Evolutionary conservation across 2,888 invertebrate genomes (phyloP).

Genomic region (Rhamnusium bicolor): DNA sequence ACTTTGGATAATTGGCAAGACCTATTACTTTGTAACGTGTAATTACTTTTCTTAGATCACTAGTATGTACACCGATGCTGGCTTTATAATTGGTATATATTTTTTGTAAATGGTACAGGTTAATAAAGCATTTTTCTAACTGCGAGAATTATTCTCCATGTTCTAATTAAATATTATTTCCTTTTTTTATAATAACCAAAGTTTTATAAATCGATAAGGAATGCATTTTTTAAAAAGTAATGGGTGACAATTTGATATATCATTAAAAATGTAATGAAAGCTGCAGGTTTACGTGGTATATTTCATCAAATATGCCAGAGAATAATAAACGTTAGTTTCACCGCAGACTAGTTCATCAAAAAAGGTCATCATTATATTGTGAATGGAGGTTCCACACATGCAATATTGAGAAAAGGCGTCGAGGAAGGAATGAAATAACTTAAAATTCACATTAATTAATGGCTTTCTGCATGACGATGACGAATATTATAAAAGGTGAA

Average conservation of each 20-base stretch:
- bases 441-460: constrained; percentile 27
- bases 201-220: neutral
- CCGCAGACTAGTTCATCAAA: neutral
- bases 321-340: constrained; percentile 15
- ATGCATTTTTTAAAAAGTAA: constrained; percentile 20
- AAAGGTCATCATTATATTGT: constrained; percentile 23
- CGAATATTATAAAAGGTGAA: constrained; percentile 24
- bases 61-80: too few species aligned
- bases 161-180: neutral
- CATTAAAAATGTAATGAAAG: constrained; percentile 28
- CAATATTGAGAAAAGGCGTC: constrained; percentile 25
- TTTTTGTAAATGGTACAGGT: too few species aligned
- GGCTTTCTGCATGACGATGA: constrained; percentile 28
- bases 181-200: neutral
- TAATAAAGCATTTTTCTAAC: too few species aligned
- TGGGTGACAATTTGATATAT: constrained; percentile 31
- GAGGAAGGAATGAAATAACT: constrained; percentile 24
- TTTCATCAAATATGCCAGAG: neutral
- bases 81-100: too few species aligned
- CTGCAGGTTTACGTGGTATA: neutral
- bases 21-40: too few species aligned
- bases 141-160: too few species aligned
- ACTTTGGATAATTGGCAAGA: too few species aligned
- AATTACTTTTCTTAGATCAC: too few species aligned
- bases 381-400: constrained; percentile 24